Base-by-base conservation (phyloP, 1,140 invertebrate genomes). In the Globodera ellingtonae region DNA sequence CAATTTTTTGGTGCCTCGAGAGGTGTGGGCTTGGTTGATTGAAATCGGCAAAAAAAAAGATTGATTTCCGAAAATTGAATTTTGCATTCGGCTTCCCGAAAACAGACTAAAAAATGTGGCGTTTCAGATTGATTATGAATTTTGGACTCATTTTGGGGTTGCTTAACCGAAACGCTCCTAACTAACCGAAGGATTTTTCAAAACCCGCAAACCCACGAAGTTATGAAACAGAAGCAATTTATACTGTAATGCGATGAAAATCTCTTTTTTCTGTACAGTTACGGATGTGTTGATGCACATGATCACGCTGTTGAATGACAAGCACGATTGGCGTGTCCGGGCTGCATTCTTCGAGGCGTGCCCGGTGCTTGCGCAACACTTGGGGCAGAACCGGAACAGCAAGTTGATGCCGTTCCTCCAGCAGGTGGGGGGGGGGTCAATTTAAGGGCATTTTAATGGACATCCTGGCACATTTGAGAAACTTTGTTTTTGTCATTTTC, bases 211-310 rank as follows among this genome's bases (percentile, higher is more conserved):
- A 2, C 35, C 35, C 35, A 35, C 1, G 35, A 35, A 35, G 3
- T 24, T 35, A 0, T 35, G 35, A 35, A 35, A 35, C 35, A 24
- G 24, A 24, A 24, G 24, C 24, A 0, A 24, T 24, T 24, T 24
- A 24, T 24, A 24, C 24, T 24, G 24, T 24, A 24, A 24, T 24
- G 24, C 24, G 24, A 24, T 24, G 35, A 35, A 35, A 35, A 35
- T 21, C 21, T 6, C 4, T 0, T 21, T 62, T 15, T n/a, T 62
- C 18, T 9, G 52, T 15, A 62, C 56, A 84, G 59, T 66, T 9
- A 76, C 65, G n/a, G 83, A 86, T 69, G 56, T 84, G 67, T 46
- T 84, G 35, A 85, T 86, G 82, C 84, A 86, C 59, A 84, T 86
- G 85, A 86, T 81, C 24, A 81, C 83, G 9, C 52, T 86, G 47